A percentile compares a stretch with the other conserved stretches of the same genome.
These are phyloP conservation scores for Myotis lucifugus DNA, from an alignment of 2,113 vertebrate genomes.

Conservation along the genomic window DNA sequence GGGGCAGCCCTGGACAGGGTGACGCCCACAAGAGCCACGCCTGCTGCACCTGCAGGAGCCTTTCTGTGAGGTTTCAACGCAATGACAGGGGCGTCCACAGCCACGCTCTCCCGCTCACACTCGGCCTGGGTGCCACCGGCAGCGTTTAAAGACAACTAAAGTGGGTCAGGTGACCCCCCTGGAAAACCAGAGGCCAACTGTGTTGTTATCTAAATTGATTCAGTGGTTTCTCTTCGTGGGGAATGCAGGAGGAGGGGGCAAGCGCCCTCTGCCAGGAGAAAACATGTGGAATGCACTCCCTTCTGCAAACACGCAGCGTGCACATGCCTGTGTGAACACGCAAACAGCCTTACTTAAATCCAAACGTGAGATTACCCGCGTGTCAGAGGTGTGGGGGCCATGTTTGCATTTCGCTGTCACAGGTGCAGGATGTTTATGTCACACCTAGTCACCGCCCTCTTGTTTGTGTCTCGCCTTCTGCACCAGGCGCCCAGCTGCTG, in stretches of 20 bases:
- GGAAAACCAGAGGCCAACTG: fast-evolving
- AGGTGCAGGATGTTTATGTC: fast-evolving
- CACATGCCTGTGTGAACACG: fast-evolving
- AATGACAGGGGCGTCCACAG: too few species aligned
- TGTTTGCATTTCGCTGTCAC: fast-evolving
- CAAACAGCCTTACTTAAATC: neutral
- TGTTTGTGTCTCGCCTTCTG: neutral
- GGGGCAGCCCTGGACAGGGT: neutral
- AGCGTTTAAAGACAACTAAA: fast-evolving
- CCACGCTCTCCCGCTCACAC: neutral
- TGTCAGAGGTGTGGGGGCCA: fast-evolving
- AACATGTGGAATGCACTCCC: neutral
- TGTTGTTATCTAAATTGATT: neutral
- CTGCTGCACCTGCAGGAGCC: neutral
- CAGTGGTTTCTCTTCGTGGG: neutral
- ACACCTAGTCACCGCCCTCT: neutral
- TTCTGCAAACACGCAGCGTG: fast-evolving
- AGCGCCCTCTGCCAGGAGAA: neutral
- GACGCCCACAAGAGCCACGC: neutral
- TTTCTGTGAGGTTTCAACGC: neutral
- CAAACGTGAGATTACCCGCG: fast-evolving
- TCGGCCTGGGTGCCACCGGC: neutral
- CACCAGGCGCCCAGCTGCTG: fast-evolving
- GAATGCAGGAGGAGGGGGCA: too few species aligned
- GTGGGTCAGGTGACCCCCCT: neutral